Evolutionary conservation across 2,888 invertebrate genomes (phyloP).

Genomic region (Rugalucina vietnamica): DNA sequence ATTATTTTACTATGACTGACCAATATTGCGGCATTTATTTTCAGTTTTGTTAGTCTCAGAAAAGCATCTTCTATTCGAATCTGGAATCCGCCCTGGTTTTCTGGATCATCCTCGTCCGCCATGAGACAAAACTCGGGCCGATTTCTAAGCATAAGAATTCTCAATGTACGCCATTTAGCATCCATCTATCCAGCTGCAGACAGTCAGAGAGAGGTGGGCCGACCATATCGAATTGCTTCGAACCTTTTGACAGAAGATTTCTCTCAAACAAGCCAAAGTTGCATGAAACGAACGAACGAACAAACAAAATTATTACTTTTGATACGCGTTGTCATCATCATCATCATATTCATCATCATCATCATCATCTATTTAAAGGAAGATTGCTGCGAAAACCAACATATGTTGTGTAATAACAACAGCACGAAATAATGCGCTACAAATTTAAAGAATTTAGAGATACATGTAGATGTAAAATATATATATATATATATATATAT

Average conservation of each 20-base stretch:
- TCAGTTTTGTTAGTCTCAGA: not conserved
- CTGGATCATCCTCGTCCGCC: not conserved
- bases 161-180: not conserved
- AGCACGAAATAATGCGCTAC: too few relatives aligned
- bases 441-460: too few relatives aligned
- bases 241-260: not conserved
- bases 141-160: not conserved
- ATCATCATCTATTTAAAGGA: too few relatives aligned
- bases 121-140: slow-evolving; percentile 1
- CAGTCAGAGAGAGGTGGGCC: not conserved
- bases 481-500: too few relatives aligned
- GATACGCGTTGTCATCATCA: too few relatives aligned
- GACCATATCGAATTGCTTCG: slow-evolving; percentile 12
- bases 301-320: not conserved
- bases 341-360: too few relatives aligned
- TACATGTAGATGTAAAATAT: too few relatives aligned
- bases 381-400: too few relatives aligned
- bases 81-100: not conserved
- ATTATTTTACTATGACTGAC: not conserved
- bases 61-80: slow-evolving; percentile 13
- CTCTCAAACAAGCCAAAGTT: not conserved
- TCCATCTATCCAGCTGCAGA: not conserved
- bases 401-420: too few relatives aligned
- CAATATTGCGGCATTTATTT: slow-evolving; percentile 5
- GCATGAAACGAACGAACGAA: not conserved